Base-by-base conservation (phyloP, 2,888 invertebrate species). In the Cosmorhoe ocellata region DNA sequence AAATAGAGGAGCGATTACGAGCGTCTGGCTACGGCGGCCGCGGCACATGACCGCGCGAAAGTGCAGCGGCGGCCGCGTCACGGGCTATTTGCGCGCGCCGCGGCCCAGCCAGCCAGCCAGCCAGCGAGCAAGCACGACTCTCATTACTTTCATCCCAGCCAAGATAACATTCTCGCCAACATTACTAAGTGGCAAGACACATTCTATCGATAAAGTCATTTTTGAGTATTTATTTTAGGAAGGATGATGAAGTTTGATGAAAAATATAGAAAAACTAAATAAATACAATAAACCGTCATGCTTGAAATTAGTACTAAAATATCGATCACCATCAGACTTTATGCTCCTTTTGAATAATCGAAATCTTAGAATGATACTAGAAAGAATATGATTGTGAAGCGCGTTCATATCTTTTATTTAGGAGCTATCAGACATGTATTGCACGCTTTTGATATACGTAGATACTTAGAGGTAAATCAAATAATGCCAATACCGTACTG, bases 1-100 rank as follows among this genome's bases (percentile, higher is more conserved):
- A 88, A 88, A 87, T 88, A 88, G 87, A 87, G 83, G 81, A 76
- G 73, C 86, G 84, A 85, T 84, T 85, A 85, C 81, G 80, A 81
- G 74, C 84, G 86, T 85, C 86, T 86, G 85, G 83, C 78, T 70
- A 66, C 82, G 82, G 81, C 49, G 47, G 82, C 82, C 82, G 83
- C 82, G 83, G 83, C 84, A 76, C 78, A 81, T 81, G 85, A 83
- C 86, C 87, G 87, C 86, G 82, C 85, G 79, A 83, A 84, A 87
- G 86, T 87, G 88, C 88, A 87, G 84, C 87, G 86, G 77, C 81
- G 58, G 51, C 48, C 52, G 50, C 59, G 57, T 49, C 56, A 49
- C 52, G 43, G 52, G 52, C 43, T 52, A 52, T 52, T 52, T 52
- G 52, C 55, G 52, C 48, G 18, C 49, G 42, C 9, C 40, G 28